Conservation (phyloP, 2,797 vertebrate species). For the Helarctos malayanus region DNA sequence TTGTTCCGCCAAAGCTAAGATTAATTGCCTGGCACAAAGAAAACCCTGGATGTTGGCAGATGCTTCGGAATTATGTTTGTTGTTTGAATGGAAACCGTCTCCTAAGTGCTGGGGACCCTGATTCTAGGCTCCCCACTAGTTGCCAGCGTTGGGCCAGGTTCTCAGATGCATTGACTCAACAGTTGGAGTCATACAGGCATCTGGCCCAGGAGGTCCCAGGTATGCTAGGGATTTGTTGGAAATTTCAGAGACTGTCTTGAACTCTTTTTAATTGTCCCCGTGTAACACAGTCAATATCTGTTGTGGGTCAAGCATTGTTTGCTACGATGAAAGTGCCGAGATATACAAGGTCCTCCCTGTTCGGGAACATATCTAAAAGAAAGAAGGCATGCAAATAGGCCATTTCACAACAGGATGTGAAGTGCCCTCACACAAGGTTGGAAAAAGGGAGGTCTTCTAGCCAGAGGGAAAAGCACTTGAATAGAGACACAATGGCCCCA, state of each 20-base stretch:
- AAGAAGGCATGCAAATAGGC: not conserved
- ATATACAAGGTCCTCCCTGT: not conserved
- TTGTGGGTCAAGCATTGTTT: not conserved
- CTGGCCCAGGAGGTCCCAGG: not conserved
- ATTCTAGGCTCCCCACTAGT: not conserved
- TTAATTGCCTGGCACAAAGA: not conserved
- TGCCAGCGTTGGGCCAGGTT: accelerated
- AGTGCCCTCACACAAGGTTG: not conserved
- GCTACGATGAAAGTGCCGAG: not conserved
- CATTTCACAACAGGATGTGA: not conserved
- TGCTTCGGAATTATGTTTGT: not conserved
- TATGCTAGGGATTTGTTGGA: not conserved
- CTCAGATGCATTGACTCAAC: not conserved
- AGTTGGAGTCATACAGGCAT: not conserved
- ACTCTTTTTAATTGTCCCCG: not conserved
- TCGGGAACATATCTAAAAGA: not conserved
- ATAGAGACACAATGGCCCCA: not conserved
- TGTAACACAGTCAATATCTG: not conserved
- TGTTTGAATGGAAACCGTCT: not conserved
- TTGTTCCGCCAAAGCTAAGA: not conserved
- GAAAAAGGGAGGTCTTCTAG: not conserved
- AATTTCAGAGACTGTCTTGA: not conserved
- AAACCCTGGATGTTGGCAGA: not conserved
- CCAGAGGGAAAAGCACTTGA: not conserved
- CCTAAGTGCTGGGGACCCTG: not conserved